Evolutionary conservation across 2,113 vertebrate genomes (phyloP).

Genomic region (Tapirus terrestris): DNA sequence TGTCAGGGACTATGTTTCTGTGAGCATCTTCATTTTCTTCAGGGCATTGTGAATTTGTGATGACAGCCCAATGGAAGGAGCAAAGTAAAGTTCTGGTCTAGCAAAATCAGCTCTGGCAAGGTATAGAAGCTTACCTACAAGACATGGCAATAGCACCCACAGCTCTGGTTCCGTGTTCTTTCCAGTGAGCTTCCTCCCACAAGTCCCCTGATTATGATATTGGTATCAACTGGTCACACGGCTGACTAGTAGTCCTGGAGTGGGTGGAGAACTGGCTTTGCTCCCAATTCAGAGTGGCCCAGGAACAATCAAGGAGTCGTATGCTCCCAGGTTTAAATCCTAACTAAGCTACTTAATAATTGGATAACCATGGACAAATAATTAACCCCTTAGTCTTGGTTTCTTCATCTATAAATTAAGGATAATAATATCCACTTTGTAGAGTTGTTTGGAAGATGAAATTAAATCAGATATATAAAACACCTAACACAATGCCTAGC

Average conservation of each 20-base stretch:
- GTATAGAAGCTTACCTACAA: background rate
- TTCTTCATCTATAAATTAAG: conserved; percentile 38
- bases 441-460: background rate
- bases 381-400: background rate
- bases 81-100: background rate
- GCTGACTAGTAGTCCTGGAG: background rate
- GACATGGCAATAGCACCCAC: background rate
- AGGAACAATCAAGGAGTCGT: background rate
- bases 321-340: background rate
- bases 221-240: background rate
- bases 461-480: background rate
- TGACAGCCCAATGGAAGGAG: too few relatives aligned
- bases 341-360: background rate
- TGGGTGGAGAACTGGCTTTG: background rate
- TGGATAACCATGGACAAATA: conserved; percentile 1
- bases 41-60: background rate
- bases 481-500: background rate
- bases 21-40: background rate
- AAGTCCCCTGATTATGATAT: background rate
- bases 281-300: background rate
- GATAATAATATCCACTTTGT: background rate
- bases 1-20: too few relatives aligned
- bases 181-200: background rate
- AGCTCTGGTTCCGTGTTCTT: background rate
- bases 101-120: background rate